Base-by-base conservation (phyloP, 1,140 invertebrate species). In the Eumeta japonica region DNA sequence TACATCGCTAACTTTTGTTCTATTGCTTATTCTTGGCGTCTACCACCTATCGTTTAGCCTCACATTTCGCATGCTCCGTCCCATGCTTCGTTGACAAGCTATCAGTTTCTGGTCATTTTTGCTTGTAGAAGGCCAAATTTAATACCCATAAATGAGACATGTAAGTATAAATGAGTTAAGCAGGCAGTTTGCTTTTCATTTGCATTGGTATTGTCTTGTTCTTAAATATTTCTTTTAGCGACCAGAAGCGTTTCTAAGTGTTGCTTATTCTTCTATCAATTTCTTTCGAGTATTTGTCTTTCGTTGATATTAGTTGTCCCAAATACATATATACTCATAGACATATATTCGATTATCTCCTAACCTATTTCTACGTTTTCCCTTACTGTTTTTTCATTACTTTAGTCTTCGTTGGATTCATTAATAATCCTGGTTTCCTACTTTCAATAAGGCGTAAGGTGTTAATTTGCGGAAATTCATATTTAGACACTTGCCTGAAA, bases 321-420 rank as follows among this genome's bases (percentile, higher is more conserved):
- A 28, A 28, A 28, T 28, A 28, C n/a, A n/a, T n/a, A 28, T 28
- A 28, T 28, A 28, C 13, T 28, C 27, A 28, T 28, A 10, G 3
- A n/a, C n/a, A 28, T 12, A 28, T 28, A 28, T 28, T 28, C 27
- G n/a, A 28, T 28, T 2, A 10, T 28, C 9, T 28, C 27, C 9
- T 28, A 2, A 11, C 27, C 27, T 28, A 28, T 3, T 28, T 28
- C 13, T 28, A n/a, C n/a, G 13, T 10, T 3, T 28, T 28, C 3
- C 13, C 27, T 28, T 11, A 11, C 13, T 10, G 27, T 28, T 12
- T 11, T 3, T 28, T 11, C 9, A 11, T 28, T 10, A 11, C 9
- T 28, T 28, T 2, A 28, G n/a, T n/a, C n/a, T n/a, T n/a, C n/a
- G n/a, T n/a, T 10, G 27, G 2, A 10, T 28, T 28, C 27, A 28